Evolutionary conservation across 2,113 vertebrate species (phyloP).

Genomic region (rat (Rattus norvegicus)): GRCr8 NC_086023.1:124520501-124521000

Average conservation of each 20-base stretch:
- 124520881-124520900: conserved; percentile 43
- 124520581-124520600: conserved; percentile 25
- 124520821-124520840: conserved; percentile 25
- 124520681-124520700: neutral
- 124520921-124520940: conserved; percentile 64
- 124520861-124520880: conserved; percentile 31
- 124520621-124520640: conserved; percentile 32
- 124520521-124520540: neutral
- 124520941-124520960: conserved; percentile 8
- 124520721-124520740: neutral
- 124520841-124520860: neutral
- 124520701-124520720: neutral
- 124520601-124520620: neutral
- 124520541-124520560: neutral
- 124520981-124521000: neutral
- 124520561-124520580: neutral
- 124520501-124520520: neutral
- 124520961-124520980: conserved; percentile 64
- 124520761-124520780: conserved; percentile 35
- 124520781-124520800: neutral
- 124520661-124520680: neutral
- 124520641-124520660: neutral
- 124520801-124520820: conserved; percentile 16
- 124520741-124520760: neutral
- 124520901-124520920: neutral